Percentiles rank a stretch among this genome's conserved stretches.
Evolutionary conservation across 2,888 invertebrate species (phyloP).

Genomic region (Rhagophthalmus giganteus): DNA sequence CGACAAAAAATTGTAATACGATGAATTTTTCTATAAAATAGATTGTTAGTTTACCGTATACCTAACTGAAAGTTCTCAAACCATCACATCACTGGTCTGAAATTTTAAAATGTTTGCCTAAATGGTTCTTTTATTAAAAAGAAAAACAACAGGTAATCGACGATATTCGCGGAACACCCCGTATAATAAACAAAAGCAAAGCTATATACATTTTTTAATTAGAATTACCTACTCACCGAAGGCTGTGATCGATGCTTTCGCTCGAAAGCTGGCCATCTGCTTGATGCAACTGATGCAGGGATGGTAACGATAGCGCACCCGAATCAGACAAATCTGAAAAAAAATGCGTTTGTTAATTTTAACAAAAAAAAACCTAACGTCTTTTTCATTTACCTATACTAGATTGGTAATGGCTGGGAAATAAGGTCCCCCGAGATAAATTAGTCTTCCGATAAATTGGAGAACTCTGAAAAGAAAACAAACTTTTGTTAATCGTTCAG

Average conservation of each 20-base stretch:
- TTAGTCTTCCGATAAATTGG: constrained; percentile 22
- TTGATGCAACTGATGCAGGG: constrained; percentile 10
- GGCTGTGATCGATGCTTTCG: constrained; percentile 3
- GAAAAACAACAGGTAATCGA: too few species aligned
- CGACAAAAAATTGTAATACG: too few species aligned
- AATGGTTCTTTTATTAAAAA: too few species aligned
- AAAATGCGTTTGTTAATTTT: not conserved
- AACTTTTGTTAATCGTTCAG: too few species aligned
- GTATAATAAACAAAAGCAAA: too few species aligned
- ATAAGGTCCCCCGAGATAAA: constrained; percentile 28
- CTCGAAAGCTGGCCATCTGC: constrained; percentile 6
- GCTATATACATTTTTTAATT: too few species aligned
- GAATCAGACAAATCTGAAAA: constrained; percentile 22
- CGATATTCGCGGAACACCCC: too few species aligned
- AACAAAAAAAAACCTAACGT: not conserved
- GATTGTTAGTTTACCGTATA: too few species aligned
- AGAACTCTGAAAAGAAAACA: constrained; percentile 30
- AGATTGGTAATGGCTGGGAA: constrained; percentile 33
- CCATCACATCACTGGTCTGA: too few species aligned
- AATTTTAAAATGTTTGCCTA: too few species aligned
- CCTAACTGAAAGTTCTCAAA: too few species aligned
- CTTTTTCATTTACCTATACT: constrained; percentile 31
- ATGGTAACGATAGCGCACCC: constrained; percentile 15
- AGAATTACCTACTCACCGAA: constrained; percentile 18
- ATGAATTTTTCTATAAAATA: too few species aligned